Conservation (phyloP, 2,888 invertebrate genomes). For the Xestobium rufovillosum region DNA sequence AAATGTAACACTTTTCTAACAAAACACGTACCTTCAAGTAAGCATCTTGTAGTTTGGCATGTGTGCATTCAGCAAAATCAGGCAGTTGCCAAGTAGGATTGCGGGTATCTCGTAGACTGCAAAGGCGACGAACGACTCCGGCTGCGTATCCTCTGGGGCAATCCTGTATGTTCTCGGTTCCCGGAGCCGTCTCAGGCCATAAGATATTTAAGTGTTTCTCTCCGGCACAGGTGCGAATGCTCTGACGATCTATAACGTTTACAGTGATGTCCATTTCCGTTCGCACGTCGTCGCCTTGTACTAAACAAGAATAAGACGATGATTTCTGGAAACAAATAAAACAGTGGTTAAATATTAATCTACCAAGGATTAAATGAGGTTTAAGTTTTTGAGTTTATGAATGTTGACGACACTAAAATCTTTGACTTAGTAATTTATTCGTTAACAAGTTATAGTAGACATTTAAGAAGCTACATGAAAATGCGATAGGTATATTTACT, state of each 20-base stretch:
- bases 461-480: too few species aligned
- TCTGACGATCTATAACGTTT: slow-evolving; percentile 52
- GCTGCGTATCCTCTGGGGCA: slow-evolving; percentile 50
- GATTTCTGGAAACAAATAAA: slow-evolving; percentile 54
- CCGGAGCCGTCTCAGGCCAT: slow-evolving; percentile 67
- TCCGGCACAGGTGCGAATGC: slow-evolving; percentile 51
- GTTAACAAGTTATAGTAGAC: too few species aligned
- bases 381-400: too few species aligned
- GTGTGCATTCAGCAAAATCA: slow-evolving; percentile 67
- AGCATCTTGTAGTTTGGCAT: slow-evolving; percentile 55
- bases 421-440: too few species aligned
- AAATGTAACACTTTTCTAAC: too few species aligned
- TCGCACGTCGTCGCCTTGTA: slow-evolving; percentile 40
- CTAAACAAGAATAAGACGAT: slow-evolving; percentile 68
- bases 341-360: too few species aligned
- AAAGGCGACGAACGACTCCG: slow-evolving; percentile 48
- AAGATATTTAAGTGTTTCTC: slow-evolving; percentile 51
- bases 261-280: slow-evolving; percentile 59
- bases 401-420: too few species aligned
- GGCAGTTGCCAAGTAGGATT: slow-evolving; percentile 68
- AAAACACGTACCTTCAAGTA: slow-evolving; percentile 53
- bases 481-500: too few species aligned
- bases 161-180: slow-evolving; percentile 58
- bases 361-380: too few species aligned
- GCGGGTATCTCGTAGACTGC: slow-evolving; percentile 53